These are phyloP conservation scores for Leptocoma aspasia DNA, from an alignment of 2,113 vertebrate genomes.

Conservation along the genomic window DNA sequence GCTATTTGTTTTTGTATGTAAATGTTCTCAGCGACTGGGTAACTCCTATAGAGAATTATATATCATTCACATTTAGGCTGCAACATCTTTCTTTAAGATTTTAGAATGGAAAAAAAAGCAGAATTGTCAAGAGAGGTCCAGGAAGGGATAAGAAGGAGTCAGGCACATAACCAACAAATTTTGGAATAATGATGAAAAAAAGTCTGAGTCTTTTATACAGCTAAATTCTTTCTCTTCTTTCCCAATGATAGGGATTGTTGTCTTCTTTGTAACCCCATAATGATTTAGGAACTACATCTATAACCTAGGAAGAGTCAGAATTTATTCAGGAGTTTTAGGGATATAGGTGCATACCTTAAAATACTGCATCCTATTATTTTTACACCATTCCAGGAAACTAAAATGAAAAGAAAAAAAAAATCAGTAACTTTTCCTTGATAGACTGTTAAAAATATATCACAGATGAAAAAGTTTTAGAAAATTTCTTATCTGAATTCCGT, in stretches of 20 bases:
- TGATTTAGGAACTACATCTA: neutral
- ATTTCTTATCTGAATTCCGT: neutral
- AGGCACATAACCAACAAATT: neutral
- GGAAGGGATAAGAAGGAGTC: neutral
- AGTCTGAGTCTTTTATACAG: neutral
- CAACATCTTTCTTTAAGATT: neutral
- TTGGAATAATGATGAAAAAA: neutral
- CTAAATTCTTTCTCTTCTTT: neutral
- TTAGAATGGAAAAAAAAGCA: neutral
- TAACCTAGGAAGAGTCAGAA: neutral
- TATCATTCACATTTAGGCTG: neutral
- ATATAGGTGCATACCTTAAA: neutral
- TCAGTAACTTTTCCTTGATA: neutral
- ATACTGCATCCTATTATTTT: neutral
- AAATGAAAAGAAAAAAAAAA: neutral
- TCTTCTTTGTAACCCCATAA: neutral
- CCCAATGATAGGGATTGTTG: accelerated
- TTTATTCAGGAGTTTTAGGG: neutral
- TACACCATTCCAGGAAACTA: neutral
- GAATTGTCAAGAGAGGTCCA: neutral
- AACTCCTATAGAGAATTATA: neutral
- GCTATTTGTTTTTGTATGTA: neutral
- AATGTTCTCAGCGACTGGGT: neutral
- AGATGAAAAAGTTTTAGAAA: neutral
- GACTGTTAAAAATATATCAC: neutral